These are phyloP conservation scores for Orientallactaga sibirica DNA, from an alignment of 2,797 vertebrate genomes.

Conservation along the genomic window DNA sequence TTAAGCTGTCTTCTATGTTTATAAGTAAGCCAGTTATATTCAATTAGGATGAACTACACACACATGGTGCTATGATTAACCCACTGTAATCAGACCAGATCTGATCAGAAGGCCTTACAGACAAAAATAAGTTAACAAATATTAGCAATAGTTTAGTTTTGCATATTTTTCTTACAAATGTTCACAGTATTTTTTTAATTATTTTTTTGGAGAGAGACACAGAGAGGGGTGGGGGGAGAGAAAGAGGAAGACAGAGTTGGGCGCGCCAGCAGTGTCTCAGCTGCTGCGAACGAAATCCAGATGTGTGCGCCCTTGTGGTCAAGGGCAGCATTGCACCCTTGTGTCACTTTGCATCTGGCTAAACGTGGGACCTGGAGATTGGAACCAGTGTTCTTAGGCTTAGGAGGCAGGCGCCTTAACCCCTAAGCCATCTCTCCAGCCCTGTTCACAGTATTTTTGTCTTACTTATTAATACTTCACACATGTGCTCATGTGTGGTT, in stretches of 20 bases:
- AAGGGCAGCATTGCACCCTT: no score
- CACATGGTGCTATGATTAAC: background rate
- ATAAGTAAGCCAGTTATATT: constrained; percentile 45
- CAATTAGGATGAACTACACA: constrained; percentile 14
- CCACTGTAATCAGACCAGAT: background rate
- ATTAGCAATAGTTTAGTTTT: background rate
- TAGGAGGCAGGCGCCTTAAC: no score
- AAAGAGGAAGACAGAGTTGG: no score
- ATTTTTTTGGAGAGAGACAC: no score
- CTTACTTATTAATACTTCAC: background rate
- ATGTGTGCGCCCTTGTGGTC: no score
- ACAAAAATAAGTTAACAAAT: constrained; percentile 2
- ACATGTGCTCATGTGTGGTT: background rate
- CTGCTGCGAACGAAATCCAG: no score
- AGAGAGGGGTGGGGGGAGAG: no score
- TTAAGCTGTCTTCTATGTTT: background rate
- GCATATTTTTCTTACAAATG: background rate
- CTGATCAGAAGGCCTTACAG: constrained; percentile 41
- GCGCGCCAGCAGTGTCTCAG: no score
- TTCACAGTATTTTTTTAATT: constrained; percentile 6
- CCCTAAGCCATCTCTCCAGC: no score
- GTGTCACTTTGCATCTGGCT: no score
- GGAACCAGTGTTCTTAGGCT: no score
- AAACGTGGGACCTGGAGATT: no score
- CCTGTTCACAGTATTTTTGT: background rate